Percentiles rank a stretch among this genome's conserved stretches.
Conservation (phyloP, 1,140 invertebrate genomes). For the Ladona fulva region DNA sequence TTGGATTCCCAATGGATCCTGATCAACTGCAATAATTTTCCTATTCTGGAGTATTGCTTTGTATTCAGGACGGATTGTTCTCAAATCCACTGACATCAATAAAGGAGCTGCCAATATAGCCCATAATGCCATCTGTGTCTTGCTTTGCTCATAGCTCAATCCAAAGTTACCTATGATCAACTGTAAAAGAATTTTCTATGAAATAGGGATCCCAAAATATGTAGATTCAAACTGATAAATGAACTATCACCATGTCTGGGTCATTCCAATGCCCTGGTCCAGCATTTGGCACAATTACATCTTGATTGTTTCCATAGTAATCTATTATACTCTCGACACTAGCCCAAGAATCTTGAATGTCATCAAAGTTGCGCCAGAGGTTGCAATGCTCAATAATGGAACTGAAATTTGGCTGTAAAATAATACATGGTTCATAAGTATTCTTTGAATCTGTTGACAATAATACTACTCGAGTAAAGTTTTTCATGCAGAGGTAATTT, state of each 20-base stretch:
- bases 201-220: no score
- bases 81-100: conserved; percentile 78
- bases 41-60: conserved; percentile 70
- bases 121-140: conserved; percentile 86
- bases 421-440: conserved; percentile 12
- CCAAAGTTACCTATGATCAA: conserved; percentile 80
- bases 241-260: conserved; percentile 68
- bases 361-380: conserved; percentile 79
- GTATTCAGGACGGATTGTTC: conserved; percentile 58
- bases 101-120: conserved; percentile 78
- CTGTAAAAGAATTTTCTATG: conserved; percentile 38
- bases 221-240: no score
- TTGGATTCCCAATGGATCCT: conserved; percentile 70
- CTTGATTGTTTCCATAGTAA: conserved; percentile 69
- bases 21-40: conserved; percentile 69
- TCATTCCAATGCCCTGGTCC: conserved; percentile 88
- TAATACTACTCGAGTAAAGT: no score
- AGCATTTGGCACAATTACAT: conserved; percentile 54
- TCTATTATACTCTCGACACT: conserved; percentile 63
- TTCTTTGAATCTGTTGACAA: no score
- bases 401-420: conserved; percentile 57
- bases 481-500: no score
- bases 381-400: conserved; percentile 64
- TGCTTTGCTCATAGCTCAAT: conserved; percentile 69
- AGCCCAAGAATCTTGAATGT: conserved; percentile 75